phyloP scores from a whole-genome alignment of 2,797 vertebrate species.

The Garrulus glandarius region DNA sequence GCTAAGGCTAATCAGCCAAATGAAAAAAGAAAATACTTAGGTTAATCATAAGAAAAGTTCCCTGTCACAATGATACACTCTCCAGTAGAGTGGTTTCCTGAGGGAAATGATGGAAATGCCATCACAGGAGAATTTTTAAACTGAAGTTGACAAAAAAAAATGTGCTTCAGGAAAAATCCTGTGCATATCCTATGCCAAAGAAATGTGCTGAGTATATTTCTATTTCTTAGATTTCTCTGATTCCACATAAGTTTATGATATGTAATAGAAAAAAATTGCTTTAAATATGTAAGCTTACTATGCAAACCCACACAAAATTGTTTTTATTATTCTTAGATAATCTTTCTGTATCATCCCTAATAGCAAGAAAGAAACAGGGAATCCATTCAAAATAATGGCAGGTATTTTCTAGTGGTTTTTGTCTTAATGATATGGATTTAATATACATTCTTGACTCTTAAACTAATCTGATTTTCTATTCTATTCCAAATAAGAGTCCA shows the following conservation, averaged over 20 bases:
- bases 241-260: neutral
- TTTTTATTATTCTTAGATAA: neutral
- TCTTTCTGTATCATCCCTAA: neutral
- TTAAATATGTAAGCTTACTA: neutral
- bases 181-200: neutral
- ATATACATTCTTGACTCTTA: neutral
- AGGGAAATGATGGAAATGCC: neutral
- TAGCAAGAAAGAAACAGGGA: neutral
- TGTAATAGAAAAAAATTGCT: neutral
- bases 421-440: neutral
- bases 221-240: neutral
- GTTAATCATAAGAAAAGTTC: neutral
- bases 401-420: neutral
- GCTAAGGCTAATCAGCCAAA: neutral
- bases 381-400: neutral
- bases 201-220: slow-evolving; percentile 8
- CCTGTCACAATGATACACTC: neutral
- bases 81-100: neutral
- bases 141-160: slow-evolving; percentile 12
- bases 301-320: neutral
- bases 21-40: neutral
- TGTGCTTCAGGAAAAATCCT: neutral
- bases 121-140: neutral
- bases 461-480: neutral
- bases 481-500: neutral